These are phyloP conservation scores for Procambarus virginalis DNA, from an alignment of 1,140 invertebrate genomes.

Conservation along the genomic window DNA sequence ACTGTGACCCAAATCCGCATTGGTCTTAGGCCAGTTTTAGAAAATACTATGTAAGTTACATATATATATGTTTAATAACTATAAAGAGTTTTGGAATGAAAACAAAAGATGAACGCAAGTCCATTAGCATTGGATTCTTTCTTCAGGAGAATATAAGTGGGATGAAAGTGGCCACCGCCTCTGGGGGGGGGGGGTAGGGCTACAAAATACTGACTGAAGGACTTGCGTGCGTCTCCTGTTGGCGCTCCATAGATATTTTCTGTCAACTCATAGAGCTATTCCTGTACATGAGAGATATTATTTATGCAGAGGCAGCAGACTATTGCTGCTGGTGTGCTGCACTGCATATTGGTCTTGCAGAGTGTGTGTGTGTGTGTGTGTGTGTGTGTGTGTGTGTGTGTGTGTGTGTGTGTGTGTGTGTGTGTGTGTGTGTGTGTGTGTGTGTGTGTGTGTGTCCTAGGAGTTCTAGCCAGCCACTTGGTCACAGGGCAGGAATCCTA, in stretches of 20 bases:
- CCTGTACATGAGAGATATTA: constrained; percentile 23
- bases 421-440: too few species aligned
- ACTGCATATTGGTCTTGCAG: background rate
- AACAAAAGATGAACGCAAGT: background rate
- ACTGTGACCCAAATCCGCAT: constrained; percentile 5
- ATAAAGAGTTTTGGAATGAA: background rate
- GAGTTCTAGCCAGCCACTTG: too few species aligned
- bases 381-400: too few species aligned
- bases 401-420: too few species aligned
- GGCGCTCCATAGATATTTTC: background rate
- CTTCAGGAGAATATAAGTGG: background rate
- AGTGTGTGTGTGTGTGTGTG: too few species aligned
- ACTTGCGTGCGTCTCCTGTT: background rate
- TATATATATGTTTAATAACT: constrained; percentile 6
- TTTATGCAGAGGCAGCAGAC: constrained; percentile 10
- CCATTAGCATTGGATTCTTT: background rate
- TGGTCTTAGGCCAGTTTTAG: constrained; percentile 4
- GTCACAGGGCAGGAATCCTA: too few species aligned
- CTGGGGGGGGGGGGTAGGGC: too few species aligned
- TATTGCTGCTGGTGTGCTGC: background rate
- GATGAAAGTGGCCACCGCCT: too few species aligned
- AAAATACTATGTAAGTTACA: constrained; percentile 18
- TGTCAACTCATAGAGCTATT: constrained; percentile 40
- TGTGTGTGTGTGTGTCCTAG: too few species aligned
- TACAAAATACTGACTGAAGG: too few species aligned